Evolutionary conservation across 2,113 vertebrate genomes (phyloP), one percentile per base, ranked within the genome.

Genomic region (Eudyptes chrysolophus): DNA sequence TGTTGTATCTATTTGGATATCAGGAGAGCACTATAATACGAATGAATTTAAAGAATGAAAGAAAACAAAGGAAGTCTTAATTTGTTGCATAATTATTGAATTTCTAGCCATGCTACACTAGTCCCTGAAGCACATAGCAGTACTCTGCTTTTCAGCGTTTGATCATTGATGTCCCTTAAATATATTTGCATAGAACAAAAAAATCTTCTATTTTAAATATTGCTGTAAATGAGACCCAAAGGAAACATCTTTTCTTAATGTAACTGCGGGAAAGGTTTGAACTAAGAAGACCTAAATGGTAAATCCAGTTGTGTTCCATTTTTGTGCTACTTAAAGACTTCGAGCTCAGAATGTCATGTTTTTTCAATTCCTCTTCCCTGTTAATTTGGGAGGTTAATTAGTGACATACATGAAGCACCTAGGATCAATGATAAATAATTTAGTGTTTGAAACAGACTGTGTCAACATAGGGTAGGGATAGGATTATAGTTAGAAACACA

Each of bases 61-160:
- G 94, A 92, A 97, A 96, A 82, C 34, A 78, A 84, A 95, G 74
- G 64, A 85, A 93, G 77, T 89, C 75, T 92, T 95, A 91, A 96
- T 97, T 95, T 97, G 87, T 97, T 97, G 91, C 91, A 90, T 96
- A 92, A 96, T 92, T 96, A 97, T 79, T 58, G 52, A 54, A 86
- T 95, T 97, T 97, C 49, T 85, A 83, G 81, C 84, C 55, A 90
- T 60, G 92, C 82, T 85, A 76, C 80, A n/a, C 68, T 77, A 46
- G 74, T 65, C 81, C 74, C 81, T 87, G 58, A 36, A 72, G 75
- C 88, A 87, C 68, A 46, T 74, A 92, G 61, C 75, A 95, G 32
- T 61, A 52, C 60, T 66, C 32, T 80, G 21, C 69, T 79, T 91
- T 95, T 92, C 75, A 72, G 58, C 78, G 52, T 90, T 88, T 90